Evolutionary conservation across 2,113 vertebrate genomes (phyloP).

Genomic region (Aldabrachelys gigantea): DNA sequence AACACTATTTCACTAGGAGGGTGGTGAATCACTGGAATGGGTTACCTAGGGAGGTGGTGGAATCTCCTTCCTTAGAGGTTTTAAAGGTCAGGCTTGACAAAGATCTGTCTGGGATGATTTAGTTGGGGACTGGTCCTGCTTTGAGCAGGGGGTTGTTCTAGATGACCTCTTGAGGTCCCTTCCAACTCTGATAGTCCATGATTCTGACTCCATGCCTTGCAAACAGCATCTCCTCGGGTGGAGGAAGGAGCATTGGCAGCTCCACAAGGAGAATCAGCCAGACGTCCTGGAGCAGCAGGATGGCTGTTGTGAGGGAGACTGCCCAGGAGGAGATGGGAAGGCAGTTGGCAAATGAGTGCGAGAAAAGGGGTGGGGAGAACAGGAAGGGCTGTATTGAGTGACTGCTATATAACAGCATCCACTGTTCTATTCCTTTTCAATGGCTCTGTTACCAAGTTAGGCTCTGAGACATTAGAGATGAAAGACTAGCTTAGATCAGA

Average conservation of each 20-base stretch:
- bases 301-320: background rate
- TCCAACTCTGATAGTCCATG: no score
- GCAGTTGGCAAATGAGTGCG: no score
- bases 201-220: background rate
- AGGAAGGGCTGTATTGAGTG: background rate
- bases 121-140: no score
- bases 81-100: no score
- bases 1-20: no score
- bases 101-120: no score
- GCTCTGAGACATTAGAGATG: background rate
- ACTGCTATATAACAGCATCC: background rate
- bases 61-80: no score
- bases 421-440: background rate
- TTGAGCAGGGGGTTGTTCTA: no score
- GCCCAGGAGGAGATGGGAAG: background rate
- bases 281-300: background rate
- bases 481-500: background rate
- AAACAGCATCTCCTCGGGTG: background rate
- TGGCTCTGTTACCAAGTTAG: background rate
- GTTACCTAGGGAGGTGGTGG: no score
- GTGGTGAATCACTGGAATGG: no score
- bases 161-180: no score
- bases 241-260: no score
- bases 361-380: background rate
- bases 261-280: background rate